Evolutionary conservation across 2,888 invertebrate species (phyloP), one percentile per base, ranked within the genome.

Genomic region (Drosophila eohydei): DNA sequence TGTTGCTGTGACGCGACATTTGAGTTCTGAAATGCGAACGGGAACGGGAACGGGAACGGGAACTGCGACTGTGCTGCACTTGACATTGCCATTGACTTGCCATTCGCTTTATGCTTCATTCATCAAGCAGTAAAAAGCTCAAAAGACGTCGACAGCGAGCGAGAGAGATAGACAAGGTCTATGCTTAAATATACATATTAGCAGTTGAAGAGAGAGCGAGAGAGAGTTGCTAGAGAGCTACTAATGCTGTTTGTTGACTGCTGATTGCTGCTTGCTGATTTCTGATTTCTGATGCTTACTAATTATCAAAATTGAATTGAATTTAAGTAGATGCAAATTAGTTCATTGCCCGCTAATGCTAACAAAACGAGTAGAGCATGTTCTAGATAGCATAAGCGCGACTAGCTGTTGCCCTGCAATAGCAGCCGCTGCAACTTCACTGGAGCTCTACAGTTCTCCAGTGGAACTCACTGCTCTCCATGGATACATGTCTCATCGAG

Each of bases 251-350:
- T 50, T 14, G 40, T 26, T 30, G 43, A 44, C 46, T 54, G n/a
- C 26, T 21, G 21, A 21, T 21, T 21, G 21, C 21, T 21, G 21
- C 1, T 21, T 21, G 21, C 21, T 21, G 54, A 55, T 59, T 48
- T 65, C 48, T 32, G 44, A 40, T 55, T 56, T 43, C 26, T 21
- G 48, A 14, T 50, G 38, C 16, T 32, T 40, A 32, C 46, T 61
- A 46, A 61, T 62, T 46, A 61, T 40, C 3, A 38, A 32, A 62
- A 68, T 36, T 65, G 36, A 63, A 61, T 58, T 51, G 46, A 54
- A 69, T 56, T 58, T 66, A 59, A 81, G 59, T 66, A 69, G 58
- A 84, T 84, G 78, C 85, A 78, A 85, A 84, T 78, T 68, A 77
- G 85, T 88, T 88, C 74, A 77, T 82, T 82, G 73, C 69, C 82